phyloP scores from a whole-genome alignment of 2,113 vertebrate genomes.

The Lepisosteus oculatus region DNA sequence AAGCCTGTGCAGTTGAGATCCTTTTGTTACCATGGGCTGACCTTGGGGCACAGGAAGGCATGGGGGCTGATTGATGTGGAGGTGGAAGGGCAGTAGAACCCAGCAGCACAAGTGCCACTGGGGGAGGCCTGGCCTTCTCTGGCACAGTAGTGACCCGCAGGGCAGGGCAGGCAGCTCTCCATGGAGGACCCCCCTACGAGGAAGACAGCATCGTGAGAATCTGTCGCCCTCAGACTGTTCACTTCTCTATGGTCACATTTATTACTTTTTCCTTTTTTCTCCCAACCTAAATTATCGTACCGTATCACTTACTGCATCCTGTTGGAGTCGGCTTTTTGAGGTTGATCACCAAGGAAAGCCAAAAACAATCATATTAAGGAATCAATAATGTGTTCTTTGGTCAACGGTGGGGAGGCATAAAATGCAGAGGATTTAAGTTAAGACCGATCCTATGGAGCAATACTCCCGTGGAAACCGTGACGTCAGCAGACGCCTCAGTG shows the following conservation, averaged over 20 bases:
- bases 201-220: background rate
- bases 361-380: background rate
- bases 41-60: slow-evolving; percentile 79
- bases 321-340: no score
- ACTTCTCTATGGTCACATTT: no score
- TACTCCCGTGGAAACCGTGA: background rate
- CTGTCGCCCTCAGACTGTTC: background rate
- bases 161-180: slow-evolving; percentile 75
- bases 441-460: background rate
- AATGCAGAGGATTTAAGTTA: background rate
- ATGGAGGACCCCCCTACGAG: slow-evolving; percentile 69
- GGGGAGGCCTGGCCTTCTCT: slow-evolving; percentile 60
- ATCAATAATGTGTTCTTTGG: background rate
- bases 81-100: slow-evolving; percentile 76
- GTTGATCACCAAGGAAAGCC: no score
- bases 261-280: no score
- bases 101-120: slow-evolving; percentile 65
- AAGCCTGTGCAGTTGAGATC: no score
- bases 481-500: background rate
- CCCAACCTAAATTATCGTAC: no score
- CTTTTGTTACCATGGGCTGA: slow-evolving; percentile 30
- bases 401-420: no score
- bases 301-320: no score
- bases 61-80: slow-evolving; percentile 67
- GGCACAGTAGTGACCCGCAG: slow-evolving; percentile 77